A percentile compares a stretch with the other conserved stretches of the same genome.
Evolutionary conservation across 2,888 invertebrate species (phyloP).

Genomic region (Hydropsyche betteni): DNA sequence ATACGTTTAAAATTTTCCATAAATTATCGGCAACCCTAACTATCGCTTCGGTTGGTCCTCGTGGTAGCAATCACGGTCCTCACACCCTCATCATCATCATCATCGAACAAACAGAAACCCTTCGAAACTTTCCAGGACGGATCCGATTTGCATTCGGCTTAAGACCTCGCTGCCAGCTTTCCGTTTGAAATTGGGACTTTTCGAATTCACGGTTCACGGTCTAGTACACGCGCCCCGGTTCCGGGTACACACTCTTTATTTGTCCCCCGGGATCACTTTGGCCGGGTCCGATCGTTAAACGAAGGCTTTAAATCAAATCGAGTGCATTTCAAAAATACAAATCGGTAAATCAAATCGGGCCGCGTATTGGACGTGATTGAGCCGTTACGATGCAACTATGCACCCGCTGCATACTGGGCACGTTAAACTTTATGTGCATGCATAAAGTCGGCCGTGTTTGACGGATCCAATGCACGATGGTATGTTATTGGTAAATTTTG

Average conservation of each 20-base stretch:
- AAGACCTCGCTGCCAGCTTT: constrained; percentile 6
- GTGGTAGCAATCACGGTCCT: constrained; percentile 15
- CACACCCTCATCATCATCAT: not conserved
- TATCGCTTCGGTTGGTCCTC: too few species aligned
- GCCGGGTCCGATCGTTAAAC: not conserved
- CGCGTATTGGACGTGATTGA: constrained; percentile 21
- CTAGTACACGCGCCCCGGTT: constrained; percentile 8
- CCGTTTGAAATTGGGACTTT: not conserved
- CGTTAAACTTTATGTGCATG: too few species aligned
- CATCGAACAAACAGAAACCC: constrained; percentile 13
- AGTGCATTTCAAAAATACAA: constrained; percentile 26
- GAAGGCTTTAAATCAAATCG: constrained; percentile 26
- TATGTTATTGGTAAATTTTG: too few species aligned
- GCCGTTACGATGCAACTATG: constrained; percentile 16
- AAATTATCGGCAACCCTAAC: too few species aligned
- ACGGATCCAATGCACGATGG: too few species aligned
- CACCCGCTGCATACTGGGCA: constrained; percentile 15
- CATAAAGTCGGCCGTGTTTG: too few species aligned
- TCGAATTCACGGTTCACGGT: not conserved
- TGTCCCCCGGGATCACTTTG: too few species aligned
- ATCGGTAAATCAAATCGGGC: constrained; percentile 28
- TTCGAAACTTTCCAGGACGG: not conserved
- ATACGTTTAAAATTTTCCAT: too few species aligned
- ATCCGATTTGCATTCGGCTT: constrained; percentile 24
- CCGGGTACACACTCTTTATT: too few species aligned